Percentiles rank a stretch among this genome's conserved stretches.
Conservation (phyloP, 2,113 vertebrate genomes). For the Prunella himalayana region DNA sequence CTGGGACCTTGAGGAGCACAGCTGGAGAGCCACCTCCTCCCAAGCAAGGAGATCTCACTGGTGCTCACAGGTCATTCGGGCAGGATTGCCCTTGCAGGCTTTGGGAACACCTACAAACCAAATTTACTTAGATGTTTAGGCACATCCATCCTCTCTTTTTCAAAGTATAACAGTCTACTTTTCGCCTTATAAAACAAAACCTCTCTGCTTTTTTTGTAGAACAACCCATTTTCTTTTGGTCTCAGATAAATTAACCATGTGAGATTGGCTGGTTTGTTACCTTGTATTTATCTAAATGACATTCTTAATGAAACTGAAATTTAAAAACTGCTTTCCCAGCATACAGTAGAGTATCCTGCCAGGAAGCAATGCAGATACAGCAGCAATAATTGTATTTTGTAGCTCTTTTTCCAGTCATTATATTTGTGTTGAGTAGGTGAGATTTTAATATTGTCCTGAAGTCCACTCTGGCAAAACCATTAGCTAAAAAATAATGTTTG, state of each 20-base stretch:
- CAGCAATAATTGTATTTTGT: constrained; percentile 35
- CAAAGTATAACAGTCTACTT: background rate
- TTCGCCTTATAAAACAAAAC: background rate
- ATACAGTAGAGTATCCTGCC: background rate
- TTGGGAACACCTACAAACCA: background rate
- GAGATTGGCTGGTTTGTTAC: background rate
- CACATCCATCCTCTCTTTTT: background rate
- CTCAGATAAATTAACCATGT: background rate
- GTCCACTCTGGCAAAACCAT: background rate
- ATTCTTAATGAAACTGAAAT: background rate
- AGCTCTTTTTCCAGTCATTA: background rate
- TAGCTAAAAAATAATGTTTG: background rate
- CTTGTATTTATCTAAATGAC: background rate
- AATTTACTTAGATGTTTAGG: background rate
- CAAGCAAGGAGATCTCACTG: background rate
- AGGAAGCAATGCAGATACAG: background rate
- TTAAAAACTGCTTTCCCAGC: background rate
- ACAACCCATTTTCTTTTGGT: background rate
- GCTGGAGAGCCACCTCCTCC: background rate
- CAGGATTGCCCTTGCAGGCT: background rate
- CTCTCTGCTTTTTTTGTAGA: background rate
- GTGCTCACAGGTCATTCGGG: fast-evolving
- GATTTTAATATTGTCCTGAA: constrained; percentile 1
- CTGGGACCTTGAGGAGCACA: background rate
- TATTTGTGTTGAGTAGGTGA: background rate